These are phyloP conservation scores for Halocynthia roretzi DNA, from an alignment of 23 tunicate species.

Conservation along the genomic window DNA sequence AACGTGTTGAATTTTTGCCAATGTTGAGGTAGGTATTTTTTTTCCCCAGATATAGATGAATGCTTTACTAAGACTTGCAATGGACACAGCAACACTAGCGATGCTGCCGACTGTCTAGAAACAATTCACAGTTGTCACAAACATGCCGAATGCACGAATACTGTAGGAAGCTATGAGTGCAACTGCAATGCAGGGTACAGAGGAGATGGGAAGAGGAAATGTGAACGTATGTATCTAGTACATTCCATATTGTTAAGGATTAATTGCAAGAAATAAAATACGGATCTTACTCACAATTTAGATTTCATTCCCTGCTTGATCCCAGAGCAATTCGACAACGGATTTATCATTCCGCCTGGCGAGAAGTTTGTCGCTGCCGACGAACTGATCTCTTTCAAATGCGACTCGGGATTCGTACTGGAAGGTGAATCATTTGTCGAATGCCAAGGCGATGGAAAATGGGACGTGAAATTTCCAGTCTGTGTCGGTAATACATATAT, in stretches of 20 bases:
- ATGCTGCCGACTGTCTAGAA: neutral
- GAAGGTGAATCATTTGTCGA: neutral
- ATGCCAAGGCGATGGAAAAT: neutral
- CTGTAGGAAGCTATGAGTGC: neutral
- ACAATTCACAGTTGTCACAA: conserved; percentile 1
- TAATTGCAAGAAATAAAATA: neutral
- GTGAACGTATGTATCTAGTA: neutral
- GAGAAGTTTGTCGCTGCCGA: neutral
- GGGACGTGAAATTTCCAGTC: neutral
- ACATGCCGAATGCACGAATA: conserved; percentile 1
- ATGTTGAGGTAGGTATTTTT: no score
- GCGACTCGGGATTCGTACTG: neutral
- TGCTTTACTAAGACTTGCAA: neutral
- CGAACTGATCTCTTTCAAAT: neutral
- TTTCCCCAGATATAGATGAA: conserved; percentile 3
- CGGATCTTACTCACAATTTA: neutral
- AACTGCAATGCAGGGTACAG: neutral
- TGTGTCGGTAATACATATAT: neutral
- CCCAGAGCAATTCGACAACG: neutral
- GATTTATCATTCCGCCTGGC: neutral
- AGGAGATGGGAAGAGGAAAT: neutral
- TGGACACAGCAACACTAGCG: neutral
- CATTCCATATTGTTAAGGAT: no score
- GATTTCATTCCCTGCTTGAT: conserved; percentile 1
- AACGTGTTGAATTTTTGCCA: no score